Conservation (phyloP, 2,113 vertebrate genomes). For the Engraulis encrasicolus region DNA sequence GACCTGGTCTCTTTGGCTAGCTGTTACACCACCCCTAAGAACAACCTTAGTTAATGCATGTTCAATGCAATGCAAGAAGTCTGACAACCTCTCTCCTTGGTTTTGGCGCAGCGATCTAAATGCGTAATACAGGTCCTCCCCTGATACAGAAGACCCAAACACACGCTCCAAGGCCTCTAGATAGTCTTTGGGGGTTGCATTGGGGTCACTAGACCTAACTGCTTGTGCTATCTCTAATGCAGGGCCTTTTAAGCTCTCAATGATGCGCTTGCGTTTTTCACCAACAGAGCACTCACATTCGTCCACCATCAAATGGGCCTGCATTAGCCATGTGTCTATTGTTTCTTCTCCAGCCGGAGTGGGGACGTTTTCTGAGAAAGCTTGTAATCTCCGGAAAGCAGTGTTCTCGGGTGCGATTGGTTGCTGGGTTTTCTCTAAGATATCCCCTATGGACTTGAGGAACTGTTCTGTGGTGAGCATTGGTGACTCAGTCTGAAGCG, state of each 20-base stretch:
- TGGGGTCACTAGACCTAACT: background rate
- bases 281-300: conserved; percentile 20
- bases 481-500: too few relatives aligned
- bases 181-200: conserved; percentile 22
- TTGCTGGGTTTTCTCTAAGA: background rate
- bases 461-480: too few relatives aligned
- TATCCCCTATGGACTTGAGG: background rate
- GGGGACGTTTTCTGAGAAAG: conserved; percentile 18
- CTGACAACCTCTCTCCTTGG: conserved; percentile 28
- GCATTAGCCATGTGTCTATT: conserved; percentile 29
- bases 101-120: conserved; percentile 24
- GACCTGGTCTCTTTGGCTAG: background rate
- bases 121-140: conserved; percentile 32
- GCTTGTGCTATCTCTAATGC: conserved; percentile 30
- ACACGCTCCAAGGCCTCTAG: conserved; percentile 19
- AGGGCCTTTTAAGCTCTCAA: conserved; percentile 38
- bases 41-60: conserved; percentile 24
- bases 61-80: conserved; percentile 30
- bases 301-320: conserved; percentile 25
- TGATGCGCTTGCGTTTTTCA: conserved; percentile 15
- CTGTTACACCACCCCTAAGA: conserved; percentile 28
- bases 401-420: background rate
- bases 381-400: background rate
- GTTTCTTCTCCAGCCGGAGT: conserved; percentile 17
- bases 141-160: conserved; percentile 26